Evolutionary conservation across 1,140 invertebrate species (phyloP).

Genomic region (Calosoma granatense): DNA sequence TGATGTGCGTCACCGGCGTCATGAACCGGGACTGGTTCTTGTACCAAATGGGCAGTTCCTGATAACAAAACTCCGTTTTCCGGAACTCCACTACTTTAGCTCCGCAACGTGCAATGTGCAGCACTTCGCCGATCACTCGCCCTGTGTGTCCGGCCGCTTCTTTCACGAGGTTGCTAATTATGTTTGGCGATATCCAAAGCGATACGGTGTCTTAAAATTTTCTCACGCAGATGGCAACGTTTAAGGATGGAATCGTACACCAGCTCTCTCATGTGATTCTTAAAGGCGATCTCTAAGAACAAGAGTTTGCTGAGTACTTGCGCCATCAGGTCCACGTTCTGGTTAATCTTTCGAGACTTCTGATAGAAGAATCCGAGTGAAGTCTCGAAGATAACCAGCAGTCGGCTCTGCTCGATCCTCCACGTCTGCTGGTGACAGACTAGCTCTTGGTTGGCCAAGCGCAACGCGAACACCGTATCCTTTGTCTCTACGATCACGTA

Average conservation of each 20-base stretch:
- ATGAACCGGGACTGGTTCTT: not conserved
- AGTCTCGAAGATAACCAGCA: too few relatives aligned
- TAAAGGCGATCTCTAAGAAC: too few relatives aligned
- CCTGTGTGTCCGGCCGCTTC: constrained; percentile 1
- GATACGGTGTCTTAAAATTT: not conserved
- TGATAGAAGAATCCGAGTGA: not conserved
- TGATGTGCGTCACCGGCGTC: not conserved
- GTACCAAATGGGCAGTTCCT: not conserved
- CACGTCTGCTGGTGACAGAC: not conserved
- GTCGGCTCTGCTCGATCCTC: too few relatives aligned
- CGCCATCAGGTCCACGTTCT: too few relatives aligned
- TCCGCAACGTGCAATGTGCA: too few relatives aligned
- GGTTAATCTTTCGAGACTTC: not conserved
- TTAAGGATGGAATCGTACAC: too few relatives aligned
- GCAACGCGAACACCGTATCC: too few relatives aligned
- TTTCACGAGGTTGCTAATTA: not conserved
- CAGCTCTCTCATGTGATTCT: too few relatives aligned
- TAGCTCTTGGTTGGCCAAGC: not conserved
- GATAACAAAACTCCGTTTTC: too few relatives aligned
- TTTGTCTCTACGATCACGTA: too few relatives aligned
- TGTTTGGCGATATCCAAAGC: not conserved
- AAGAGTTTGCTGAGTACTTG: too few relatives aligned
- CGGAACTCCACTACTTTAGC: too few relatives aligned
- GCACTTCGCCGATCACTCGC: constrained; percentile 6
- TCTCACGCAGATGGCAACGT: not conserved